Evolutionary conservation across 2,797 vertebrate genomes (phyloP).

Genomic region (Spinibarbus caldwelli): DNA sequence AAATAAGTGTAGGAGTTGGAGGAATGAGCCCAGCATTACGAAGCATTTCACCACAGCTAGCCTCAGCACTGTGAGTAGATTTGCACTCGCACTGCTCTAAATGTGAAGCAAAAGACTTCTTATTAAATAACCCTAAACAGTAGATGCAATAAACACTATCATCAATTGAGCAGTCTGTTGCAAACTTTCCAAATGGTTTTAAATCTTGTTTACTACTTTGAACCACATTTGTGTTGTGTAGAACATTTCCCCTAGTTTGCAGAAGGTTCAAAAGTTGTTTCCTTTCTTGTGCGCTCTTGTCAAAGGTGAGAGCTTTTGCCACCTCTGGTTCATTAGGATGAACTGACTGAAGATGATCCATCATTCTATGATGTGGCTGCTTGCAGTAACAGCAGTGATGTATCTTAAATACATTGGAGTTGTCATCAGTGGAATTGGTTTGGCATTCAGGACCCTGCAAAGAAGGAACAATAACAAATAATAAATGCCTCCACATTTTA

Average conservation of each 20-base stretch:
- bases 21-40: background rate
- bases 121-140: conserved; percentile 43
- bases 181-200: background rate
- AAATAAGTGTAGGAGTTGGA: background rate
- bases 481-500: background rate
- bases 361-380: conserved; percentile 35
- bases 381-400: conserved; percentile 49
- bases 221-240: conserved; percentile 16
- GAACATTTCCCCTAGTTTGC: conserved; percentile 32
- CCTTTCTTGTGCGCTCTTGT: conserved; percentile 46
- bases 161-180: conserved; percentile 5
- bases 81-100: conserved; percentile 34
- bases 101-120: conserved; percentile 40
- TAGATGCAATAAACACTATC: conserved; percentile 26
- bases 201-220: background rate
- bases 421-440: conserved; percentile 15
- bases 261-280: conserved; percentile 33
- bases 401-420: conserved; percentile 14
- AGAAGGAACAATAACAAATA: background rate
- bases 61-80: background rate
- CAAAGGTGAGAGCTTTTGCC: conserved; percentile 43
- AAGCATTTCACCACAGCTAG: conserved; percentile 3
- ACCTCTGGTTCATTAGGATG: conserved; percentile 45
- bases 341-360: conserved; percentile 40
- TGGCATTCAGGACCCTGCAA: conserved; percentile 15